phyloP scores from a whole-genome alignment of 2,888 invertebrate species.

The Dolichomitus sp. region DNA sequence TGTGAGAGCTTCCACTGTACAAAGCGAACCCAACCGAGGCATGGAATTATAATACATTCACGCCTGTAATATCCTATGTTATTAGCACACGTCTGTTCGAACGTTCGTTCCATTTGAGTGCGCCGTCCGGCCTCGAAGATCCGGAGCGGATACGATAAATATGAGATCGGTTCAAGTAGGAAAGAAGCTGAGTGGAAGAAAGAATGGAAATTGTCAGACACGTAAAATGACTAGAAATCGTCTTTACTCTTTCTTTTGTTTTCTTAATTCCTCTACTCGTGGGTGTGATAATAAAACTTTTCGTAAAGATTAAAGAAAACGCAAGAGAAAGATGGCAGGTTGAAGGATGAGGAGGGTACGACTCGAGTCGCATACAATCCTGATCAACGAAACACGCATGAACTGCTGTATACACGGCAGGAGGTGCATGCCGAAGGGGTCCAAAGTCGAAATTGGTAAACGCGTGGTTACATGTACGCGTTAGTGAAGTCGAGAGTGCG shows the following conservation, averaged over 20 bases:
- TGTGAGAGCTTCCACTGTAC: too few relatives aligned
- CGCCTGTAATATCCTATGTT: conserved; percentile 40
- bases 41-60: conserved; percentile 38
- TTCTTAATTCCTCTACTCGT: conserved; percentile 45
- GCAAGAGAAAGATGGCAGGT: conserved; percentile 36
- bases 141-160: conserved; percentile 43
- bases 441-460: conserved; percentile 55
- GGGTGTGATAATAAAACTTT: conserved; percentile 37
- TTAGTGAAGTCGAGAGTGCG: conserved; percentile 27
- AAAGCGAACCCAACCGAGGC: conserved; percentile 21
- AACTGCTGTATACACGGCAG: background rate
- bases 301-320: background rate
- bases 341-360: conserved; percentile 45
- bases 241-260: conserved; percentile 22
- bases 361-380: too few relatives aligned
- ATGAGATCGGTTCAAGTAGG: conserved; percentile 13
- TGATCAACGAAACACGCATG: conserved; percentile 21
- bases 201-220: conserved; percentile 5
- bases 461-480: conserved; percentile 59
- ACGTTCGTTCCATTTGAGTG: conserved; percentile 59
- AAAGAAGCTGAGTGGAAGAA: background rate
- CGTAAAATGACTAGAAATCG: conserved; percentile 28
- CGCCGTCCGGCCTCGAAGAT: conserved; percentile 56
- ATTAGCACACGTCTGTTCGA: conserved; percentile 53
- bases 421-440: conserved; percentile 38